phyloP scores from a whole-genome alignment of 2,113 vertebrate species.

The Pitta sordida region DNA sequence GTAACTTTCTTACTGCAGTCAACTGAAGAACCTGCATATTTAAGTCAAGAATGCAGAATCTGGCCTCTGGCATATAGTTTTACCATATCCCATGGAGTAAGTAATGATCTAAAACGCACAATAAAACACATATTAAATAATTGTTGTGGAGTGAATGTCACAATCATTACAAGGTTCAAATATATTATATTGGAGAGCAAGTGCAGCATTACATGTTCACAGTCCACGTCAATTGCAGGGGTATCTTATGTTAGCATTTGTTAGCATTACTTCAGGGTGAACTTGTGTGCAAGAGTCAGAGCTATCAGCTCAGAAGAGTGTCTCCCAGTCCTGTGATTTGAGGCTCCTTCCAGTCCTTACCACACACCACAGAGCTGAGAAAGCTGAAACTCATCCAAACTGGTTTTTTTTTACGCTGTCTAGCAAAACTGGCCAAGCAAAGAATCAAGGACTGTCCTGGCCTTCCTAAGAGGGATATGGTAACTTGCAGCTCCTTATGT shows the following conservation, averaged over 20 bases:
- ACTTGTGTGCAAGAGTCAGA: neutral
- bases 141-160: neutral
- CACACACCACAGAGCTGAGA: neutral
- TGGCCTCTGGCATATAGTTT: neutral
- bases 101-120: neutral
- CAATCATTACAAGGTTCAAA: neutral
- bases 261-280: neutral
- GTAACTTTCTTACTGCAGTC: neutral
- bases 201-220: accelerated
- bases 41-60: neutral
- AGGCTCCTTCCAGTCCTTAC: neutral
- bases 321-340: neutral
- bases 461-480: neutral
- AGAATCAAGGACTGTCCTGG: neutral
- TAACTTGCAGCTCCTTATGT: neutral
- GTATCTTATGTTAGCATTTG: neutral
- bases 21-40: neutral
- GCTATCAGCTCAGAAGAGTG: neutral
- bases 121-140: neutral
- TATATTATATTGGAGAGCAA: accelerated
- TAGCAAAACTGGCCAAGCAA: neutral
- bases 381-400: neutral
- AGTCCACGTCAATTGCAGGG: accelerated
- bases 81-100: neutral
- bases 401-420: neutral